Evolutionary conservation across 1,140 invertebrate species (phyloP).

Genomic region (Argopecten irradians): DNA sequence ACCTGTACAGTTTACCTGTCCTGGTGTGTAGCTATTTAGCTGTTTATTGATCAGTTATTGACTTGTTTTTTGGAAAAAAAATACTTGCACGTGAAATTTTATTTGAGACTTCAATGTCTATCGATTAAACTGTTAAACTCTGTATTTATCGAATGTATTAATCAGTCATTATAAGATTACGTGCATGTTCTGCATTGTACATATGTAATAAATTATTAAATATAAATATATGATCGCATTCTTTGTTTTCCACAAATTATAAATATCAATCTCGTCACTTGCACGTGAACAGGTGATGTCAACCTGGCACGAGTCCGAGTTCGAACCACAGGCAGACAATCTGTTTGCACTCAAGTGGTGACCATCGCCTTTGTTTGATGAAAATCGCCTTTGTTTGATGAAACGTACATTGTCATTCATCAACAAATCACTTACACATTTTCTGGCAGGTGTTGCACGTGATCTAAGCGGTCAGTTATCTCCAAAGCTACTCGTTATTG

Average conservation of each 20-base stretch:
- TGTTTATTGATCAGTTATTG: neutral
- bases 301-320: no score
- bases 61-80: neutral
- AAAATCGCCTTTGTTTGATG: neutral
- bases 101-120: no score
- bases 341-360: neutral
- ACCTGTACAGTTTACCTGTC: neutral
- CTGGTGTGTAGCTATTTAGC: neutral
- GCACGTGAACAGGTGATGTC: neutral
- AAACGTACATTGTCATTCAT: neutral
- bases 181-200: no score
- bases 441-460: neutral
- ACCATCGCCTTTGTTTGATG: neutral
- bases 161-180: no score
- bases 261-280: no score
- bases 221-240: no score
- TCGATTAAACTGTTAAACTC: no score
- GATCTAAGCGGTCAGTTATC: neutral
- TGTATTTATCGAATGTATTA: no score
- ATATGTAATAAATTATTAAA: no score
- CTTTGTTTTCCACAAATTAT: no score
- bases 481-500: neutral
- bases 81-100: no score
- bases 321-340: neutral
- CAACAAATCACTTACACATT: neutral